A percentile compares a stretch with the other conserved stretches of the same genome.
phyloP scores from a whole-genome alignment of 2,113 vertebrate genomes.

The Mus musculus region GRCm39 chr2:91252001-91252500 shows the following conservation, averaged over 20 bases:
- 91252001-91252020: too few relatives aligned
- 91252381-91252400: slow-evolving; percentile 41
- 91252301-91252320: slow-evolving; percentile 93
- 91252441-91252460: neutral
- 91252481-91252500: neutral
- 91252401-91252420: neutral
- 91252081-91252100: too few relatives aligned
- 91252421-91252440: neutral
- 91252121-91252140: too few relatives aligned
- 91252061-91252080: too few relatives aligned
- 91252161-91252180: slow-evolving; percentile 66
- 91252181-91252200: slow-evolving; percentile 50
- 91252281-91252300: slow-evolving; percentile 96
- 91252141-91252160: slow-evolving; percentile 55
- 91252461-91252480: neutral
- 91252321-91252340: slow-evolving; percentile 65
- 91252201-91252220: slow-evolving; percentile 97
- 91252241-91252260: slow-evolving; percentile 95
- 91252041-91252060: too few relatives aligned
- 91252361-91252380: slow-evolving; percentile 36
- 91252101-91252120: too few relatives aligned
- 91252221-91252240: slow-evolving; percentile 94
- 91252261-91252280: slow-evolving; percentile 95
- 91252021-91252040: too few relatives aligned
- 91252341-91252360: slow-evolving; percentile 58